Evolutionary conservation across 2,888 invertebrate species (phyloP).

Genomic region (Drosophila aldrichi): DNA sequence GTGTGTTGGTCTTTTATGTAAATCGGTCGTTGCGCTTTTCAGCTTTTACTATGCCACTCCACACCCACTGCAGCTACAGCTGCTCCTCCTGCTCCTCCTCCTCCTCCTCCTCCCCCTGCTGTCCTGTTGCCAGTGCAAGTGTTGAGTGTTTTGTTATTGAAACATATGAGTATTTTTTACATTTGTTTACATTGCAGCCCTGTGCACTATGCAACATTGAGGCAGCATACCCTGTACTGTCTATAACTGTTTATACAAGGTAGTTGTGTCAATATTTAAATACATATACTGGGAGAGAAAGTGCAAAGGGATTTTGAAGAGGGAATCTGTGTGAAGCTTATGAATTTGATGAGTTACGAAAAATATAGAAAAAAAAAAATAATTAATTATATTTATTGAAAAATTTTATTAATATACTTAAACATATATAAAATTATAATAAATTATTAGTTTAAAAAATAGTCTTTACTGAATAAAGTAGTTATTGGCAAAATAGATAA

Average conservation of each 20-base stretch:
- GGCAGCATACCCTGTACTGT: conserved; percentile 27
- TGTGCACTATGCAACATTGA: conserved; percentile 26
- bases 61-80: neutral
- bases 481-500: too few relatives aligned
- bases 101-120: neutral
- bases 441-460: too few relatives aligned
- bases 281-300: neutral
- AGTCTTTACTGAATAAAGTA: too few relatives aligned
- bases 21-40: conserved; percentile 75
- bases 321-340: neutral
- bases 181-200: conserved; percentile 46
- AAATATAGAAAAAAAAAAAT: too few relatives aligned
- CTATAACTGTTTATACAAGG: neutral
- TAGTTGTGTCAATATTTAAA: neutral
- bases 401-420: too few relatives aligned
- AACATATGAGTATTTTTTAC: conserved; percentile 71
- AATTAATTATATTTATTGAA: too few relatives aligned
- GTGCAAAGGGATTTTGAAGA: neutral
- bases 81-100: neutral
- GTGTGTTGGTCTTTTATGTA: conserved; percentile 53
- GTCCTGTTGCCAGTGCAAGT: conserved; percentile 38
- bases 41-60: conserved; percentile 30
- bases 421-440: too few relatives aligned
- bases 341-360: too few relatives aligned
- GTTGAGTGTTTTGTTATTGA: conserved; percentile 81